Percentiles rank a stretch among this genome's conserved stretches.
phyloP scores from a whole-genome alignment of 2,113 vertebrate species.

The Morone chrysops region DNA sequence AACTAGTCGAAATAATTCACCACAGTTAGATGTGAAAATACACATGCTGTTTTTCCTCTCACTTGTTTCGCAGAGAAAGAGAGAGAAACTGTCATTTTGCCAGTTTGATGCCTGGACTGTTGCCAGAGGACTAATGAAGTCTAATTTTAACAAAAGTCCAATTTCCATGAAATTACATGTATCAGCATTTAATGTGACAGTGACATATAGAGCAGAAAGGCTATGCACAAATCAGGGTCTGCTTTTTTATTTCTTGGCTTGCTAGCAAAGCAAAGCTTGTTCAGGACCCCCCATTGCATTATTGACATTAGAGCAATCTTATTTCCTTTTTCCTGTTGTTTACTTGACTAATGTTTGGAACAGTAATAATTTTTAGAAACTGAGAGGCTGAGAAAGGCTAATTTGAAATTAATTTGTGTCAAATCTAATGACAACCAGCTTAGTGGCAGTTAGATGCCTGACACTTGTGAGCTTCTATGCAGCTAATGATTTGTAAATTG shows the following conservation, averaged over 20 bases:
- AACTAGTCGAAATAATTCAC: too few relatives aligned
- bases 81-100: not conserved
- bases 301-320: not conserved
- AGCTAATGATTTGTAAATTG: conserved; percentile 23
- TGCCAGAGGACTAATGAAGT: conserved; percentile 35
- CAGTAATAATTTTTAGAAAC: not conserved
- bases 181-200: conserved; percentile 14
- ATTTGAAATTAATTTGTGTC: conserved; percentile 19
- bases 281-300: not conserved
- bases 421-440: conserved; percentile 15
- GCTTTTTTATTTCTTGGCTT: not conserved
- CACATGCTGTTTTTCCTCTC: too few relatives aligned
- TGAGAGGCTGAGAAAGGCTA: not conserved
- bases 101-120: conserved; percentile 16
- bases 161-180: conserved; percentile 39
- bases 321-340: not conserved
- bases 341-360: not conserved
- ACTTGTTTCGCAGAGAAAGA: too few relatives aligned
- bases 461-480: conserved; percentile 1
- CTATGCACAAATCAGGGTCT: not conserved
- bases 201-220: not conserved
- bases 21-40: too few relatives aligned
- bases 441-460: conserved; percentile 5
- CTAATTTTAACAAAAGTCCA: conserved; percentile 28
- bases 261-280: not conserved